Conservation (phyloP, 2,797 vertebrate genomes). For the Acomys russatus region DNA sequence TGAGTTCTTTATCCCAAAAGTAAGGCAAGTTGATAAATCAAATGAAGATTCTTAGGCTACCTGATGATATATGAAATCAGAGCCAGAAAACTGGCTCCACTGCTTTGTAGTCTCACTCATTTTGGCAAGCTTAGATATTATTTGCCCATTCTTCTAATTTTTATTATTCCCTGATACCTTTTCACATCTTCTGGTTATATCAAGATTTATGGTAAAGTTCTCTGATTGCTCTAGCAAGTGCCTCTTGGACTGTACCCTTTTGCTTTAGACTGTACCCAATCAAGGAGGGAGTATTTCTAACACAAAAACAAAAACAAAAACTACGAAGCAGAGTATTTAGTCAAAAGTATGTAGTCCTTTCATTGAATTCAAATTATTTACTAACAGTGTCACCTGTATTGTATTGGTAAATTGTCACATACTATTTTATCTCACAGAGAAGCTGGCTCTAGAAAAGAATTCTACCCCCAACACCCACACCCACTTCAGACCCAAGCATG, state of each 20-base stretch:
- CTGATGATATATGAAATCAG: slow-evolving; percentile 49
- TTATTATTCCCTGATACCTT: slow-evolving; percentile 23
- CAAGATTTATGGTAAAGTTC: slow-evolving; percentile 51
- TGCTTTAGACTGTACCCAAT: slow-evolving; percentile 43
- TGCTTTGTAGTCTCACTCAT: neutral
- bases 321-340: neutral
- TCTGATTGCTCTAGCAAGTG: slow-evolving; percentile 24
- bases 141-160: slow-evolving; percentile 26
- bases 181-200: slow-evolving; percentile 62
- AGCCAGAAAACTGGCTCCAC: slow-evolving; percentile 45
- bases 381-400: neutral
- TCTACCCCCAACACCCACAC: neutral
- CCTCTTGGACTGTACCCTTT: slow-evolving; percentile 25
- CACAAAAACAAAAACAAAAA: neutral
- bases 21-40: slow-evolving; percentile 66
- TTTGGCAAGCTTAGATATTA: slow-evolving; percentile 39
- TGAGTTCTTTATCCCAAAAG: slow-evolving; percentile 52
- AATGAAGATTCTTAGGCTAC: slow-evolving; percentile 31
- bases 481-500: neutral
- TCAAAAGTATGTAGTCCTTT: slow-evolving; percentile 28
- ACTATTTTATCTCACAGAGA: neutral
- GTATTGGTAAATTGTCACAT: neutral
- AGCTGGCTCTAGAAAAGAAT: neutral
- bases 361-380: slow-evolving; percentile 57
- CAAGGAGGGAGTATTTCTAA: slow-evolving; percentile 18